Percentiles rank a stretch among this genome's conserved stretches.
Conservation (phyloP, 2,113 vertebrate genomes). For the Pteronura brasiliensis region DNA sequence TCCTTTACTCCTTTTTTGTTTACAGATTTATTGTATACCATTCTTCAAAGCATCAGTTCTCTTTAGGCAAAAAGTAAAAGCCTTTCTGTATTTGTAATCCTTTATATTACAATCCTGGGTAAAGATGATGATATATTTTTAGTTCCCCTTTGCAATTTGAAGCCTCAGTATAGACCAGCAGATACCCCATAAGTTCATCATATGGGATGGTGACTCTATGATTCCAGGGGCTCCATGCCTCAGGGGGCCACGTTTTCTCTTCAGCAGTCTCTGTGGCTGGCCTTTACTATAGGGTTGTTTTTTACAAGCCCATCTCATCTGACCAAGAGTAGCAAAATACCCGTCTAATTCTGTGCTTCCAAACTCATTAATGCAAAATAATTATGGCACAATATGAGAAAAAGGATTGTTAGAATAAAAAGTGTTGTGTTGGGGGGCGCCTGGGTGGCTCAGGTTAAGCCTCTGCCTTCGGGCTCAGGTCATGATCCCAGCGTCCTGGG, state of each 20-base stretch:
- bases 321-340: neutral
- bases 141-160: neutral
- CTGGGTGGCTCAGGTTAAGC: too few species aligned
- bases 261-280: neutral
- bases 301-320: neutral
- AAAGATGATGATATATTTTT: neutral
- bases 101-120: neutral
- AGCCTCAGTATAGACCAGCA: neutral
- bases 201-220: neutral
- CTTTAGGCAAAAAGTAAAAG: neutral
- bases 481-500: too few species aligned
- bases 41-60: neutral
- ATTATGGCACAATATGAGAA: neutral
- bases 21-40: neutral
- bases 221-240: neutral
- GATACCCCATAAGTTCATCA: neutral
- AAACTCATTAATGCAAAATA: neutral
- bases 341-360: neutral
- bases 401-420: neutral
- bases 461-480: too few species aligned
- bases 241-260: neutral
- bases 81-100: neutral
- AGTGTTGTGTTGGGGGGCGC: neutral
- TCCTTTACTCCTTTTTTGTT: neutral
- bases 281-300: neutral